phyloP scores from a whole-genome alignment of 2,797 vertebrate species.

The Neosalanx taihuensis region DNA sequence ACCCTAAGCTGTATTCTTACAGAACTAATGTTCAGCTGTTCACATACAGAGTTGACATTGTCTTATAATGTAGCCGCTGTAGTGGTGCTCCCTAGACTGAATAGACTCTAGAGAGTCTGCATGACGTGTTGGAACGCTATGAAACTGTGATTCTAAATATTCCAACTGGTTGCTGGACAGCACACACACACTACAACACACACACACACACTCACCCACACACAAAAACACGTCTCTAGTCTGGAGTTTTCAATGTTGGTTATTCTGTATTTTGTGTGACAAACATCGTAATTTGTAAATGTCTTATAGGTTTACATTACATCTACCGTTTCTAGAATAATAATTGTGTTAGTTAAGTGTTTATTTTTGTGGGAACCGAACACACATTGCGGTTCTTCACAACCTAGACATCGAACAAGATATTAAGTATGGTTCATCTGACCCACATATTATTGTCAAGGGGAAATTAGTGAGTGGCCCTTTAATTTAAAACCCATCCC shows the following conservation, averaged over 20 bases:
- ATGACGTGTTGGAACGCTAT: neutral
- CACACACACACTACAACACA: constrained; percentile 16
- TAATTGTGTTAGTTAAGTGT: neutral
- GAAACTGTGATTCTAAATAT: too few species aligned
- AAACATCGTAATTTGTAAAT: too few species aligned
- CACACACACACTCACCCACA: constrained; percentile 1
- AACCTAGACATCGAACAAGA: neutral
- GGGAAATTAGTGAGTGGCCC: constrained; percentile 67
- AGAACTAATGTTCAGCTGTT: neutral
- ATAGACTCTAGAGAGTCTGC: neutral
- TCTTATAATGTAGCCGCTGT: neutral
- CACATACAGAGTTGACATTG: neutral
- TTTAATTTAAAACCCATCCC: constrained; percentile 70
- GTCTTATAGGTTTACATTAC: neutral
- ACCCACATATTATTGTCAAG: neutral
- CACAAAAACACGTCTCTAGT: neutral
- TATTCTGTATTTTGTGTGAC: too few species aligned
- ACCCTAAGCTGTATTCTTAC: neutral
- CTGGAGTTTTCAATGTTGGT: neutral
- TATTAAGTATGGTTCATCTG: neutral
- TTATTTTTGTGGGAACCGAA: neutral
- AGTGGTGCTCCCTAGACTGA: neutral
- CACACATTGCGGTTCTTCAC: neutral
- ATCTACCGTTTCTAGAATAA: neutral
- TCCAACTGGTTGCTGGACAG: constrained; percentile 4